phyloP scores from a whole-genome alignment of 2,888 invertebrate genomes.

The Orchestes rusci region DNA sequence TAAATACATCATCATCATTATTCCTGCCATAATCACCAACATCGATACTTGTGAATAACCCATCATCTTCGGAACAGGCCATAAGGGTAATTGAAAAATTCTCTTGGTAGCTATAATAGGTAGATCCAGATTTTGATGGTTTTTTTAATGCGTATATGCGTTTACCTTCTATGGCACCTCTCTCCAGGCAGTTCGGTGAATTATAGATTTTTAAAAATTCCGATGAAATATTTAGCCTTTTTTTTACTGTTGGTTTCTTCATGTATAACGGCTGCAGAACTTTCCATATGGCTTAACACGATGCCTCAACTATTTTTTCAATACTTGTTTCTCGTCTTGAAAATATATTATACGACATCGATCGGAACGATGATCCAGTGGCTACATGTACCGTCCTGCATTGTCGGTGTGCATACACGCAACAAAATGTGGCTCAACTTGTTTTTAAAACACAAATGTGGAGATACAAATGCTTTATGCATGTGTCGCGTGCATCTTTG shows the following conservation, averaged over 20 bases:
- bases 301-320: neutral
- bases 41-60: constrained; percentile 3
- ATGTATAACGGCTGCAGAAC: neutral
- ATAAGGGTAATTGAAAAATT: neutral
- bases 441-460: no score
- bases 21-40: constrained; percentile 3
- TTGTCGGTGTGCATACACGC: no score
- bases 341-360: constrained; percentile 2
- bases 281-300: neutral
- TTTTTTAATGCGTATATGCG: constrained; percentile 3
- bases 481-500: no score
- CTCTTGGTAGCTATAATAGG: neutral
- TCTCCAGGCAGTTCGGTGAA: neutral
- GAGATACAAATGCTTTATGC: no score
- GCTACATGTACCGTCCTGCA: no score
- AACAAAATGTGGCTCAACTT: no score
- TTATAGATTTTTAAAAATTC: neutral
- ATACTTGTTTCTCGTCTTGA: neutral
- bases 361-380: neutral
- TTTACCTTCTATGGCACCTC: neutral
- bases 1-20: constrained; percentile 2
- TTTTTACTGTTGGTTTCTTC: neutral
- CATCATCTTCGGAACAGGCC: constrained; percentile 1
- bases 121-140: constrained; percentile 1
- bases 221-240: neutral